Conservation (phyloP, 2,113 vertebrate genomes). For the Atlantisia rogersi region DNA sequence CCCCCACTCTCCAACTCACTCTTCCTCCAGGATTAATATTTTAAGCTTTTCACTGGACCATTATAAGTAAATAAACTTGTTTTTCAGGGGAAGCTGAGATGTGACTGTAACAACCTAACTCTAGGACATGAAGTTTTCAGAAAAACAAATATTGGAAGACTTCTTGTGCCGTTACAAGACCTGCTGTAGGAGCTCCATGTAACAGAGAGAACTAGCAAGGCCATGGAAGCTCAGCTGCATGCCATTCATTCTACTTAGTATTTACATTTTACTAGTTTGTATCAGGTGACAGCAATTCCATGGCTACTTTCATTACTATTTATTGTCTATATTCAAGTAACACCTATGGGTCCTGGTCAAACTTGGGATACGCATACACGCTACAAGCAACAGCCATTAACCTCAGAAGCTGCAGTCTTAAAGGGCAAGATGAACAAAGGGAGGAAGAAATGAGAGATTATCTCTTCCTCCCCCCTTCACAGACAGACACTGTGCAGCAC, state of each 20-base stretch:
- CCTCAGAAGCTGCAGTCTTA: not conserved
- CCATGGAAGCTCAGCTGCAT: not conserved
- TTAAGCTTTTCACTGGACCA: not conserved
- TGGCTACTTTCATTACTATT: not conserved
- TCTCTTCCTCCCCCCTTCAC: not conserved
- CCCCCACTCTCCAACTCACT: not conserved
- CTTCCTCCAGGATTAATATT: not conserved
- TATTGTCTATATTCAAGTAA: not conserved
- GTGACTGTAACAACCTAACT: not conserved
- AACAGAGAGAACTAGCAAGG: not conserved
- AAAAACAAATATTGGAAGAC: not conserved
- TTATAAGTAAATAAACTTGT: not conserved
- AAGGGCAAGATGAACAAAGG: constrained; percentile 31
- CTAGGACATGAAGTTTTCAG: not conserved
- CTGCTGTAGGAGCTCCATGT: not conserved
- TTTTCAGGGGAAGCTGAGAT: not conserved
- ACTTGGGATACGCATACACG: rapidly evolving
- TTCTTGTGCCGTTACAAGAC: not conserved
- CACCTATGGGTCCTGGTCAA: not conserved
- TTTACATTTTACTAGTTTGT: not conserved
- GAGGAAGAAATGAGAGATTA: constrained; percentile 38
- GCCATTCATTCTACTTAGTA: not conserved
- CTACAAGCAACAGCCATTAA: not conserved
- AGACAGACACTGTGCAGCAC: not conserved
- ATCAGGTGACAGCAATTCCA: not conserved